phyloP scores from a whole-genome alignment of 2,888 invertebrate species.

The Tenthredo notha region DNA sequence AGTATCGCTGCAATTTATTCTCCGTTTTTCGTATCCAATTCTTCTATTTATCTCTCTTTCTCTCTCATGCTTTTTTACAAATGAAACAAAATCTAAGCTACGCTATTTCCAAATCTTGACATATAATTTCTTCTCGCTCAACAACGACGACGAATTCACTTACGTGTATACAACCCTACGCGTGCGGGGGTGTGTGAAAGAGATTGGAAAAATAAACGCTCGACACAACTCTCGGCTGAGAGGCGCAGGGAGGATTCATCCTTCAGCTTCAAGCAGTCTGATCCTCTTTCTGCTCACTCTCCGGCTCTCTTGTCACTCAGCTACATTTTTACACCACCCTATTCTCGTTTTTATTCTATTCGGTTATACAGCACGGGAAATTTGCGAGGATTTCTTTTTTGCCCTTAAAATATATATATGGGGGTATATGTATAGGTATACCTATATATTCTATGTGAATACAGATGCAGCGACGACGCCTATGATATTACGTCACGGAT shows the following conservation, averaged over 20 bases:
- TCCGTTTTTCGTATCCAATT: too few species aligned
- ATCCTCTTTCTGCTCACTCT: background rate
- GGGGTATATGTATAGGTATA: background rate
- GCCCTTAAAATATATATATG: background rate
- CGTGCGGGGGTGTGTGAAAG: background rate
- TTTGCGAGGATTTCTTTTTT: background rate
- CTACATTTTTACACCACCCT: constrained; percentile 16
- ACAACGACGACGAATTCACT: background rate
- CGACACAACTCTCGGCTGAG: constrained; percentile 11
- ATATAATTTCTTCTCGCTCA: background rate
- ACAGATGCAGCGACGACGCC: background rate
- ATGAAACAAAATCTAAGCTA: background rate
- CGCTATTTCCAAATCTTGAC: background rate
- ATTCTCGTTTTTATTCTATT: background rate
- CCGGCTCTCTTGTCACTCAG: background rate
- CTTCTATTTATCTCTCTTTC: background rate
- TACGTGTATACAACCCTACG: background rate
- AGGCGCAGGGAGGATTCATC: background rate
- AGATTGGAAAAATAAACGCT: constrained; percentile 35
- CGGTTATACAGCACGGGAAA: background rate
- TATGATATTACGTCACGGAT: background rate
- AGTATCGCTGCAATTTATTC: background rate
- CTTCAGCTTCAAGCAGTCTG: constrained; percentile 13
- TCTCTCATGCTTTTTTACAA: background rate
- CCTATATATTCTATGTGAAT: background rate